Base-by-base conservation (phyloP, 2,888 invertebrate genomes). In the Luperina nickerlii region DNA sequence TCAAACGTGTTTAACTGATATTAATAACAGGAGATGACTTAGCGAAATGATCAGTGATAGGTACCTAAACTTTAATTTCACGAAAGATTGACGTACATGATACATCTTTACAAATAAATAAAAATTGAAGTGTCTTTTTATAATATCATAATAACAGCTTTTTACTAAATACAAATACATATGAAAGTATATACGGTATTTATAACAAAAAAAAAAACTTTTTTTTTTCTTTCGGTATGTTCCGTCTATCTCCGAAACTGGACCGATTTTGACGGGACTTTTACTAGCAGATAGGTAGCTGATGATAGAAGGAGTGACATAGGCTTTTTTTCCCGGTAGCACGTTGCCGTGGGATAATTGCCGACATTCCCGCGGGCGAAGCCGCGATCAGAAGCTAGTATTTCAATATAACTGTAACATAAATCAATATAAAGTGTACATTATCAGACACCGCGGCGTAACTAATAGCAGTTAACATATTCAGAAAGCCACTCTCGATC, bases 401-500 rank as follows among this genome's bases (percentile, higher is more conserved):
- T 77, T 72, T 45, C 48, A 82, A 78, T 74, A 27, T 48, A 45
- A 62, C 38, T 38, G 38, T 27, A 27, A 51, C 57, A 63, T 51
- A 62, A 48, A 66, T 60, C 42, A 60, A 27, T 62, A 4, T 60
- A 38, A 38, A 51, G 32, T 75, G 60, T 27, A 65, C 32, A 82
- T 74, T 68, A 60, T 60, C 63, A 20, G 38, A 73, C 62, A 80
- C 18, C 27, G 27, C 76, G 24, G 65, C 60, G 80, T 66, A 76
- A 72, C 65, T 65, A 83, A 76, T 68, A 67, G 66, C 66, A 57
- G 68, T 67, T 57, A 76, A 78, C 32, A 62, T 77, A 83, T 77
- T 81, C 77, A 79, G 72, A 79, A 75, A 81, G 75, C 32, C 27
- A 60, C 51, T 79, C 68, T 82, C 72, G n/a, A 76, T 74, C n/a